Evolutionary conservation across 2,113 vertebrate species (phyloP).

Genomic region (Formicarius rufipectus): DNA sequence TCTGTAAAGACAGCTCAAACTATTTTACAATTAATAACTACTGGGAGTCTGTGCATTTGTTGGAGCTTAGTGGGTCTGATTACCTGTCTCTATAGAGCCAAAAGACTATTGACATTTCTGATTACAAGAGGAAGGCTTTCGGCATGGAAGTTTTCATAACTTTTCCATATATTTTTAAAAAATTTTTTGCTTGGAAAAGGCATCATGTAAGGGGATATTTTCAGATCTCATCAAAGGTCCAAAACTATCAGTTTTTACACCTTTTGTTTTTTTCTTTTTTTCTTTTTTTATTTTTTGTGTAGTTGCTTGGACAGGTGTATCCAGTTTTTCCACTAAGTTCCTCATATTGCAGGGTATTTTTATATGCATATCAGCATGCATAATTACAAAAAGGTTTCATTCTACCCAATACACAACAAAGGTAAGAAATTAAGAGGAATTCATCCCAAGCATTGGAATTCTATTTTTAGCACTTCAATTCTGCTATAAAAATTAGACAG

Average conservation of each 20-base stretch:
- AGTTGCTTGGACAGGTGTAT: constrained; percentile 15
- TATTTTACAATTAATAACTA: constrained; percentile 46
- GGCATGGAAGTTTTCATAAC: background rate
- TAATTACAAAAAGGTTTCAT: constrained; percentile 36
- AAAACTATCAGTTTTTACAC: background rate
- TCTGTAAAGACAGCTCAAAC: constrained; percentile 22
- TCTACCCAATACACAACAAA: constrained; percentile 20
- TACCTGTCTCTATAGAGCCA: background rate
- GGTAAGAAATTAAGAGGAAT: constrained; percentile 15
- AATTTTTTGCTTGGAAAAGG: background rate
- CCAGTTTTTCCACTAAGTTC: constrained; percentile 33
- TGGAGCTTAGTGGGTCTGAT: constrained; percentile 25
- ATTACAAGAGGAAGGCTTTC: background rate
- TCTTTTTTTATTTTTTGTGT: background rate
- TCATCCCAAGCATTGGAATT: background rate
- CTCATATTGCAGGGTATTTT: constrained; percentile 8
- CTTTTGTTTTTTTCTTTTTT: background rate
- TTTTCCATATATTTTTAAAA: background rate
- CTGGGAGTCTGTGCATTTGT: background rate
- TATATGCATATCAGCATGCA: constrained; percentile 2
- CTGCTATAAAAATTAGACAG: constrained; percentile 24
- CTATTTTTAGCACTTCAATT: constrained; percentile 17
- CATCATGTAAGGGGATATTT: background rate
- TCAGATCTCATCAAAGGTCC: background rate
- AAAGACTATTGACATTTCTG: background rate